A percentile compares a stretch with the other conserved stretches of the same genome.
Conservation (phyloP, 2,113 vertebrate species). For the Rynchops niger region DNA sequence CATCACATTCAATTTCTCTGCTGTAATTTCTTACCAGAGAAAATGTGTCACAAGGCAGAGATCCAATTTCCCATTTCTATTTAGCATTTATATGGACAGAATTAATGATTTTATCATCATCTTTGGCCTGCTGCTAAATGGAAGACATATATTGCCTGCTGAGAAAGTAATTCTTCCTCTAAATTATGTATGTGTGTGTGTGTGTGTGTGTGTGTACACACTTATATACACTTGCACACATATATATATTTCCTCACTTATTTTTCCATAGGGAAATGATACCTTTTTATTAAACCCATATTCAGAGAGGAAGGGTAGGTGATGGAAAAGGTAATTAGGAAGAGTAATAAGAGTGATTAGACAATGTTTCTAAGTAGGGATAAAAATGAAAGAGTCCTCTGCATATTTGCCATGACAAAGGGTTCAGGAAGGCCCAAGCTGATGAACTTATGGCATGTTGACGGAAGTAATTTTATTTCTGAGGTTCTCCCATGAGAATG, state of each 20-base stretch:
- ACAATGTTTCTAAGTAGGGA: not conserved
- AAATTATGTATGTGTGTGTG: not conserved
- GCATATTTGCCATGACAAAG: slow-evolving; percentile 3
- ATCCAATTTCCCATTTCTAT: slow-evolving; percentile 79
- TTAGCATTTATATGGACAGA: slow-evolving; percentile 84
- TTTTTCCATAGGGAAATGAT: not conserved
- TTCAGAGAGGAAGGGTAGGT: not conserved
- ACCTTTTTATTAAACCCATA: slow-evolving; percentile 1
- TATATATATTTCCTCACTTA: not conserved
- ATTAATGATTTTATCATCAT: slow-evolving; percentile 80
- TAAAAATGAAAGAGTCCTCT: slow-evolving; percentile 20
- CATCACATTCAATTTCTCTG: slow-evolving; percentile 72
- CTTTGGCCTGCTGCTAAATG: slow-evolving; percentile 67
- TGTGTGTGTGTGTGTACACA: not conserved
- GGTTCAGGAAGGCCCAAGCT: not conserved
- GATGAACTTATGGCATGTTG: slow-evolving; percentile 5
- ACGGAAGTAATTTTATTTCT: slow-evolving; percentile 42
- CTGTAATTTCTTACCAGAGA: slow-evolving; percentile 74
- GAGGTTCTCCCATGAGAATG: slow-evolving; percentile 21
- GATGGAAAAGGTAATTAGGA: not conserved
- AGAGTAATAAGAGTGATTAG: not conserved
- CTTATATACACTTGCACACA: not conserved
- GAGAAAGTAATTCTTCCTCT: slow-evolving; percentile 20
- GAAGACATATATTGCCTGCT: slow-evolving; percentile 41
- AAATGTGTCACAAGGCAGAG: slow-evolving; percentile 71